Conservation (phyloP, 2,888 invertebrate genomes). For the Hypomecis punctinalis region DNA sequence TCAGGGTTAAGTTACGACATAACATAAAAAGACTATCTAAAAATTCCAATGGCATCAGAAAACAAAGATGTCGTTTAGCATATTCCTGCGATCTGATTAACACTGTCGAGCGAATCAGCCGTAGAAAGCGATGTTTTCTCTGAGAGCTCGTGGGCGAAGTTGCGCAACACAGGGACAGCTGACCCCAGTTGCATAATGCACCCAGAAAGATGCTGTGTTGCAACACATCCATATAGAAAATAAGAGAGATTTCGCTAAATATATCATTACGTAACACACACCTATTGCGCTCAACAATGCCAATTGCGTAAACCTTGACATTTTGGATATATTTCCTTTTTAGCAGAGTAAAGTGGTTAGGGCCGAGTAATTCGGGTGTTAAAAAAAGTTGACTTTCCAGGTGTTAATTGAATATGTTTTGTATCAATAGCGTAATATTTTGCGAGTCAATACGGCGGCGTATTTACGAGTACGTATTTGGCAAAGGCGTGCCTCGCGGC, state of each 20-base stretch:
- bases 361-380: slow-evolving; percentile 24
- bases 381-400: slow-evolving; percentile 6
- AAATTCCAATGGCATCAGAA: slow-evolving; percentile 21
- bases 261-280: slow-evolving; percentile 70
- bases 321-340: slow-evolving; percentile 60
- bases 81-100: slow-evolving; percentile 55
- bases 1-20: slow-evolving; percentile 1
- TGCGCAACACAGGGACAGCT: slow-evolving; percentile 66
- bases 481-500: too few species aligned
- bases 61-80: slow-evolving; percentile 45
- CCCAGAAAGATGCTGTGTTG: slow-evolving; percentile 67
- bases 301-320: slow-evolving; percentile 76
- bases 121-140: slow-evolving; percentile 78
- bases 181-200: slow-evolving; percentile 79
- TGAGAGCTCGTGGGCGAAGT: slow-evolving; percentile 58
- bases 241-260: slow-evolving; percentile 76
- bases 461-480: too few species aligned
- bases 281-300: slow-evolving; percentile 66
- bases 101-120: slow-evolving; percentile 58
- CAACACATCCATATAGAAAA: slow-evolving; percentile 73
- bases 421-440: not conserved
- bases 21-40: not conserved
- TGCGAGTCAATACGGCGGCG: not conserved
- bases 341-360: slow-evolving; percentile 35
- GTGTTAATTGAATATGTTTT: not conserved